These are phyloP conservation scores for Paramacrobiotus metropolitanus DNA, from an alignment of 1,140 invertebrate species.

Conservation along the genomic window DNA sequence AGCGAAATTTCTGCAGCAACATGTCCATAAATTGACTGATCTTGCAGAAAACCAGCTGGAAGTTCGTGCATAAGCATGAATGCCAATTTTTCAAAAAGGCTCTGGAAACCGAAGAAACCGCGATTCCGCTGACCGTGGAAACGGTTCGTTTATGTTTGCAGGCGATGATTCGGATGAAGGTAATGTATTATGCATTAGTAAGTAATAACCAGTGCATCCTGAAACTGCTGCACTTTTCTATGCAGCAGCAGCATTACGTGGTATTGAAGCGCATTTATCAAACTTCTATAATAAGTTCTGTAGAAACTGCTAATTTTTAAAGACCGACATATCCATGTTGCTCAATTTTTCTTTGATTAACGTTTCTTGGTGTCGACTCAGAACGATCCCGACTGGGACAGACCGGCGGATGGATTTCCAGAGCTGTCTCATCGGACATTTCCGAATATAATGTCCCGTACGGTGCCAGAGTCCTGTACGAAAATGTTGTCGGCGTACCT, in stretches of 20 bases:
- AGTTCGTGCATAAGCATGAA: neutral
- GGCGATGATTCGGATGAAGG: neutral
- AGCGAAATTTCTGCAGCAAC: too few species aligned
- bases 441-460: neutral
- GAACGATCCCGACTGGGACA: neutral
- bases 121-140: neutral
- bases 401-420: neutral
- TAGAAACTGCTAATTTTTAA: too few species aligned
- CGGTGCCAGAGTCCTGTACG: neutral
- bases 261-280: too few species aligned
- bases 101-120: neutral
- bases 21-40: too few species aligned
- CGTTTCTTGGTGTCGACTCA: neutral
- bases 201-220: too few species aligned
- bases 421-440: neutral
- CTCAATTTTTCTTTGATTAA: neutral
- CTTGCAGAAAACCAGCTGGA: constrained; percentile 4
- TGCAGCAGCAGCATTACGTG: too few species aligned
- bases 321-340: too few species aligned
- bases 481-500: neutral
- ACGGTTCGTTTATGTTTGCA: constrained; percentile 1
- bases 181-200: neutral
- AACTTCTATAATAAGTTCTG: too few species aligned
- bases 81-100: neutral
- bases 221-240: too few species aligned